A percentile compares a stretch with the other conserved stretches of the same genome.
phyloP scores from a whole-genome alignment of 2,113 vertebrate genomes.

The Addax nasomaculatus region DNA sequence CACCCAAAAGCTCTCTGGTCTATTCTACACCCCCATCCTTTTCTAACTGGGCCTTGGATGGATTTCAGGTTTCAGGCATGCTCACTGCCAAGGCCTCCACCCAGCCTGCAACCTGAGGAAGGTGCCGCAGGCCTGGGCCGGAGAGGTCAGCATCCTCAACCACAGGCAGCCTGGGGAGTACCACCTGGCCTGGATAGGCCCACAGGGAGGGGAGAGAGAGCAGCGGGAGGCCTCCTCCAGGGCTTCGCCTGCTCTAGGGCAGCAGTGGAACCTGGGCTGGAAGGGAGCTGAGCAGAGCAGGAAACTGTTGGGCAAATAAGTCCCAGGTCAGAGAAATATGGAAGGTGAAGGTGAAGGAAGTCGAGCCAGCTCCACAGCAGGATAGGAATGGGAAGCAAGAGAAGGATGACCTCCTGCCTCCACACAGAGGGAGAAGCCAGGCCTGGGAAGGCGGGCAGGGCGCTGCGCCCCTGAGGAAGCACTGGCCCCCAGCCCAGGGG shows the following conservation, averaged over 20 bases:
- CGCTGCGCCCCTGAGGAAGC: not conserved
- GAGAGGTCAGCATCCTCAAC: rapidly evolving
- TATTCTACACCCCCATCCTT: not conserved
- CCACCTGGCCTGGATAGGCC: not conserved
- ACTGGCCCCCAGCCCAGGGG: not conserved
- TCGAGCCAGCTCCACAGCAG: too few relatives aligned
- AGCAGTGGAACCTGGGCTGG: not conserved
- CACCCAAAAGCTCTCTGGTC: not conserved
- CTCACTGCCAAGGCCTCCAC: not conserved
- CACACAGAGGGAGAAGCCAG: not conserved
- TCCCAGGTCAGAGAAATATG: not conserved
- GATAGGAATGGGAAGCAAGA: too few relatives aligned
- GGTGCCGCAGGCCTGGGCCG: not conserved
- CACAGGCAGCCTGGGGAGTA: not conserved
- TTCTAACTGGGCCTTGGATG: not conserved
- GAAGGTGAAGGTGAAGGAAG: not conserved
- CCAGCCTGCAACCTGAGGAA: not conserved
- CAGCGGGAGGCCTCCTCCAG: not conserved
- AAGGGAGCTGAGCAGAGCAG: not conserved
- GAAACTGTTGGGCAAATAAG: not conserved
- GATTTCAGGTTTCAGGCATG: not conserved
- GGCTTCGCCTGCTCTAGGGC: not conserved
- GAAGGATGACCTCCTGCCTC: not conserved
- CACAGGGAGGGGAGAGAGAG: not conserved
- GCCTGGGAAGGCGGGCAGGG: not conserved